Percentiles rank a stretch among this genome's conserved stretches.
Evolutionary conservation across 2,113 vertebrate genomes (phyloP).

Genomic region (Carassius auratus): DNA sequence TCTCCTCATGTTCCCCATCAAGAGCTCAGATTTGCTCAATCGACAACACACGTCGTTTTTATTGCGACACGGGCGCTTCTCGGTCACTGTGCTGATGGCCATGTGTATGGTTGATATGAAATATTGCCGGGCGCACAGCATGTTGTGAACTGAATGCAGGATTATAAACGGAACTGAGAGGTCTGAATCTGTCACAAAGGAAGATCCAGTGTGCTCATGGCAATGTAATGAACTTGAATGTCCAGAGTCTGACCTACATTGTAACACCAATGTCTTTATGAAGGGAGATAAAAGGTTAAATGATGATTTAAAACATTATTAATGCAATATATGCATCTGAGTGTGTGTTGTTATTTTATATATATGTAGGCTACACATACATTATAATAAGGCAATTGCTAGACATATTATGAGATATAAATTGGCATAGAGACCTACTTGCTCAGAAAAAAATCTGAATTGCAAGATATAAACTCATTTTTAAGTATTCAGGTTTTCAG

Average conservation of each 20-base stretch:
- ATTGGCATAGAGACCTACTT: too few species aligned
- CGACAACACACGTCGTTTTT: neutral
- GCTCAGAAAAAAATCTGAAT: too few species aligned
- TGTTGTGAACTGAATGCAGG: neutral
- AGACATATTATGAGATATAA: too few species aligned
- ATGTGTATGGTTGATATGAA: neutral
- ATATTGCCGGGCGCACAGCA: neutral
- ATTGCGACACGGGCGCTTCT: neutral
- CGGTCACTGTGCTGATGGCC: neutral
- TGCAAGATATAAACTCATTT: too few species aligned
- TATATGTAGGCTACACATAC: too few species aligned
- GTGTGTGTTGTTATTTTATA: too few species aligned
- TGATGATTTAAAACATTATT: neutral
- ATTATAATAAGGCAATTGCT: too few species aligned
- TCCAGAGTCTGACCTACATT: constrained; percentile 9
- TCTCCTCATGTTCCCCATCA: neutral
- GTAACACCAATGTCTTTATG: neutral
- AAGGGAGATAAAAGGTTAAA: neutral
- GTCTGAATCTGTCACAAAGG: neutral
- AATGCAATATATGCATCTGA: too few species aligned
- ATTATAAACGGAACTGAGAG: neutral
- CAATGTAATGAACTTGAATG: constrained; percentile 16
- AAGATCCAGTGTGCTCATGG: neutral
- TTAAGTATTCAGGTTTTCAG: too few species aligned
- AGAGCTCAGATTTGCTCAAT: neutral